A percentile compares a stretch with the other conserved stretches of the same genome.
Evolutionary conservation across 2,888 invertebrate genomes (phyloP).

Genomic region (Melanostoma mellinum): DNA sequence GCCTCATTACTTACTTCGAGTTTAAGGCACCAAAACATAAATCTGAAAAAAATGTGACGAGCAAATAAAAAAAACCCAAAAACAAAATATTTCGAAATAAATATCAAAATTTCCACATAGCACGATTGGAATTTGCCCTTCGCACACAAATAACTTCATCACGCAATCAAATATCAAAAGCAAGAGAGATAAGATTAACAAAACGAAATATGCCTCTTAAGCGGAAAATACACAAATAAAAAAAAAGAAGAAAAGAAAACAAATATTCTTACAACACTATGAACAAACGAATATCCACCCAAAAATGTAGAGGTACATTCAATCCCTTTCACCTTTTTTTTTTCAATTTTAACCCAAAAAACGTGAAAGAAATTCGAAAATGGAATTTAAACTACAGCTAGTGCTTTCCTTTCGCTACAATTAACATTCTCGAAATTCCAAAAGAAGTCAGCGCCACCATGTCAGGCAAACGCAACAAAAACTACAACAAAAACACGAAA

Average conservation of each 20-base stretch:
- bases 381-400: slow-evolving; percentile 33
- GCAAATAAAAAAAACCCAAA: slow-evolving; percentile 26
- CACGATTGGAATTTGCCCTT: slow-evolving; percentile 58
- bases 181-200: slow-evolving; percentile 48
- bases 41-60: slow-evolving; percentile 31
- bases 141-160: slow-evolving; percentile 34
- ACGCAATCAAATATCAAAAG: slow-evolving; percentile 21
- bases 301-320: slow-evolving; percentile 27
- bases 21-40: slow-evolving; percentile 5
- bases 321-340: slow-evolving; percentile 64
- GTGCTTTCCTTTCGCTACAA: slow-evolving; percentile 62
- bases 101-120: slow-evolving; percentile 39
- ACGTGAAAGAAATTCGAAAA: slow-evolving; percentile 40
- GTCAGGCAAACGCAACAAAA: background rate
- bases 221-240: background rate
- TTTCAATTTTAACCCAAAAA: slow-evolving; percentile 30
- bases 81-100: slow-evolving; percentile 15
- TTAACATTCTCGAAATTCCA: slow-evolving; percentile 63
- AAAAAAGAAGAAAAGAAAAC: slow-evolving; percentile 33
- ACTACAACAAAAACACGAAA: slow-evolving; percentile 26
- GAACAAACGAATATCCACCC: background rate
- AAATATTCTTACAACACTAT: slow-evolving; percentile 11
- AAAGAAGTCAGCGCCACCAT: slow-evolving; percentile 18
- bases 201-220: slow-evolving; percentile 1
- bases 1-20: background rate